Evolutionary conservation across 2,113 vertebrate genomes (phyloP).

Genomic region (Polypterus bichir): DNA sequence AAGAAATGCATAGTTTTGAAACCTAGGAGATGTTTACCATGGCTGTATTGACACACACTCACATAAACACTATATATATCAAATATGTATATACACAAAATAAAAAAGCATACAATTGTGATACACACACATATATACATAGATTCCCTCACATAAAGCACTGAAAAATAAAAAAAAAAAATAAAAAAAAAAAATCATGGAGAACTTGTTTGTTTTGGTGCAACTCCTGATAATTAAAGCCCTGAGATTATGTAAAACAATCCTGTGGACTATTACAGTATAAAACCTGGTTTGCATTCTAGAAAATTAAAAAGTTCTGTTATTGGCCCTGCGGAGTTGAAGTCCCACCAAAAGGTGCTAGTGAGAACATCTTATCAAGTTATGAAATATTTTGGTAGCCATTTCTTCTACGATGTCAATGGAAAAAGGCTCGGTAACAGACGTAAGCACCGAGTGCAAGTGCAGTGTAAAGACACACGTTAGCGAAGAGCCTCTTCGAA

Average conservation of each 20-base stretch:
- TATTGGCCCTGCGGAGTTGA: constrained; percentile 41
- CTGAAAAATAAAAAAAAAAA: constrained; percentile 27
- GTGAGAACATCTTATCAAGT: constrained; percentile 28
- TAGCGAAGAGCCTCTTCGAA: constrained; percentile 75
- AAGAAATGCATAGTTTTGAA: no score
- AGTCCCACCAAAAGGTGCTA: constrained; percentile 25
- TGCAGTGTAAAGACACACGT: constrained; percentile 71
- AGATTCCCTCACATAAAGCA: constrained; percentile 22
- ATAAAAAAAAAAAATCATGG: constrained; percentile 40
- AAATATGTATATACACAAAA: no score
- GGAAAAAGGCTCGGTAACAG: constrained; percentile 83
- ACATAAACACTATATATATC: no score
- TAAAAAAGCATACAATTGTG: no score
- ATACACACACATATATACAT: constrained; percentile 11
- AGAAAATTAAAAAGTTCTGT: constrained; percentile 22
- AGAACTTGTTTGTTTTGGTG: constrained; percentile 55
- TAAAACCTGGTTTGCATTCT: constrained; percentile 24
- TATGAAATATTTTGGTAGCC: constrained; percentile 24
- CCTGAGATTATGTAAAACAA: constrained; percentile 81
- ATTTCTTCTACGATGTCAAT: constrained; percentile 42
- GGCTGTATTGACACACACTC: no score
- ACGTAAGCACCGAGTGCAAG: constrained; percentile 75
- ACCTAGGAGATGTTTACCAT: no score
- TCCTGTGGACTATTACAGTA: constrained; percentile 50
- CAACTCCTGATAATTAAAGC: constrained; percentile 72